A percentile compares a stretch with the other conserved stretches of the same genome.
phyloP scores from a whole-genome alignment of 2,888 invertebrate genomes.

The Shargacucullia verbasci region DNA sequence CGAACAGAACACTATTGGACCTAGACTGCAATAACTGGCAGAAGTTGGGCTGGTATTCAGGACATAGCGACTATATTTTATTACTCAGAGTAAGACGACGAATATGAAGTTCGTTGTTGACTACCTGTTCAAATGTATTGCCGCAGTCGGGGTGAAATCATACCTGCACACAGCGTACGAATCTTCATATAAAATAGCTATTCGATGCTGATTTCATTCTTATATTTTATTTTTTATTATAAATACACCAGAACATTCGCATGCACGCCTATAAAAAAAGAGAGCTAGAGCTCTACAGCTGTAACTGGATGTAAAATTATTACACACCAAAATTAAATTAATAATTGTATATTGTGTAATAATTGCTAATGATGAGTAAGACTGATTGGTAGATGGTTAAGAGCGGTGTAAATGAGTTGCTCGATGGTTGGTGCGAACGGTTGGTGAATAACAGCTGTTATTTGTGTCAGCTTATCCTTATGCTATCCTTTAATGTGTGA shows the following conservation, averaged over 20 bases:
- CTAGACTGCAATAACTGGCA: no score
- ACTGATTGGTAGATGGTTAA: conserved; percentile 51
- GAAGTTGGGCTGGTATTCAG: no score
- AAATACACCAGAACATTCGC: background rate
- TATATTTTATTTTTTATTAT: background rate
- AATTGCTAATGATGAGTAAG: conserved; percentile 39
- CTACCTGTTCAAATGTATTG: no score
- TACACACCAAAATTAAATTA: conserved; percentile 18
- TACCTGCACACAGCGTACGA: no score
- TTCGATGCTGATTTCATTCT: no score
- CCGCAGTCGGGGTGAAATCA: no score
- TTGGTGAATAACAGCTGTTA: conserved; percentile 14
- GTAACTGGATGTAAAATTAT: conserved; percentile 42
- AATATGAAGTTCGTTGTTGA: no score
- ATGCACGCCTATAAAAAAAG: conserved; percentile 35
- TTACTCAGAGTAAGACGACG: no score
- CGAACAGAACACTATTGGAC: no score
- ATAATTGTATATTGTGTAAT: conserved; percentile 31
- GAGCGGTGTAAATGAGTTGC: conserved; percentile 31
- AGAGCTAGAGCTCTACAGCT: conserved; percentile 48
- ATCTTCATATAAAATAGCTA: no score
- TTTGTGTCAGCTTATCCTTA: conserved; percentile 47
- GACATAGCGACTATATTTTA: no score
- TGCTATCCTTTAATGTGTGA: conserved; percentile 51
- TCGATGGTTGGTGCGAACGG: conserved; percentile 13